Percentiles rank a stretch among this genome's conserved stretches.
phyloP scores from a whole-genome alignment of 1,140 invertebrate species.

The Steinernema feltiae region DNA sequence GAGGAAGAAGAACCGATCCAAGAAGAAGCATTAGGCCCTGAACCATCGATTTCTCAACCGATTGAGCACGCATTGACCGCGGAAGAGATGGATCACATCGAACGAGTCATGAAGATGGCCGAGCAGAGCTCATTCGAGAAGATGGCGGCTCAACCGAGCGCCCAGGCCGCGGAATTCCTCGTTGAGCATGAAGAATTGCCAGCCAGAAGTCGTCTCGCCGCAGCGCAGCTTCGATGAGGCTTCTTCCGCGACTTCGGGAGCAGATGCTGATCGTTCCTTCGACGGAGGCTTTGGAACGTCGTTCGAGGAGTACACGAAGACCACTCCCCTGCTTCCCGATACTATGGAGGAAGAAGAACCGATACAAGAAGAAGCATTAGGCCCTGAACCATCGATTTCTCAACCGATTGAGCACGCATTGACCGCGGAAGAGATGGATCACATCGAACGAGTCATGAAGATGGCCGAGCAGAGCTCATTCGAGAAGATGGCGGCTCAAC shows the following conservation, averaged over 20 bases:
- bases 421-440: slow-evolving; percentile 23
- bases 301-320: background rate
- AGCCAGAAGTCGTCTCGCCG: too few species aligned
- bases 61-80: background rate
- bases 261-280: slow-evolving; percentile 12
- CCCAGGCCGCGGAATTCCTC: slow-evolving; percentile 19
- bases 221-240: slow-evolving; percentile 22
- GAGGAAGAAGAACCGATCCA: background rate
- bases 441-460: slow-evolving; percentile 19
- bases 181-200: slow-evolving; percentile 8
- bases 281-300: background rate
- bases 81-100: slow-evolving; percentile 26
- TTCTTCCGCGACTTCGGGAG: slow-evolving; percentile 11
- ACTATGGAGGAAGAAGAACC: background rate
- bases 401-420: slow-evolving; percentile 18
- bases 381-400: background rate
- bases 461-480: background rate
- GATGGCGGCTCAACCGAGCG: slow-evolving; percentile 21
- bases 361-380: background rate
- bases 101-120: background rate
- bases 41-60: background rate
- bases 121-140: slow-evolving; percentile 11
- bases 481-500: background rate
- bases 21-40: slow-evolving; percentile 10
- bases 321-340: background rate